These are phyloP conservation scores for Sphecodes monilicornis DNA, from an alignment of 2,888 invertebrate species.

Conservation along the genomic window DNA sequence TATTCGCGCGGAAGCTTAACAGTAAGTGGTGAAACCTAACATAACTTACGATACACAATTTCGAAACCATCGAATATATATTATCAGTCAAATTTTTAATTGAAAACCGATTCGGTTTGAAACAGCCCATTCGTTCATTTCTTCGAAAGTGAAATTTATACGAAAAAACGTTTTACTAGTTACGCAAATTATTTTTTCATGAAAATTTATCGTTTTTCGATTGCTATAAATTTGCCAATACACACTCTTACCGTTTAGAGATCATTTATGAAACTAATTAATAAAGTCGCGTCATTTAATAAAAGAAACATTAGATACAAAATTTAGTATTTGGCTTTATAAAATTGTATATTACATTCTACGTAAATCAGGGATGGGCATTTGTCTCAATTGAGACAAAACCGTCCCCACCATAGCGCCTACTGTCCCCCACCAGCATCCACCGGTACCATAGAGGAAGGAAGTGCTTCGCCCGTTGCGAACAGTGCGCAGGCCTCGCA, in stretches of 20 bases:
- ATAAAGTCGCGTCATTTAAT: not conserved
- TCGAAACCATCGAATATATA: not conserved
- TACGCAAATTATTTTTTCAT: not conserved
- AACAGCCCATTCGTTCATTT: not conserved
- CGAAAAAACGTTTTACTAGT: not conserved
- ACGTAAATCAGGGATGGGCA: too few relatives aligned
- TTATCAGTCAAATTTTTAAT: not conserved
- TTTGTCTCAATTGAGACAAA: too few relatives aligned
- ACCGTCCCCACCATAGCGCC: too few relatives aligned
- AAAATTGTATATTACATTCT: not conserved
- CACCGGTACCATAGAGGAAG: too few relatives aligned
- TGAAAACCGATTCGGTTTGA: not conserved
- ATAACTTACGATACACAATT: not conserved
- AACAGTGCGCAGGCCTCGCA: too few relatives aligned
- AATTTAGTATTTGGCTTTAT: not conserved
- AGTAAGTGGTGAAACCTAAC: not conserved
- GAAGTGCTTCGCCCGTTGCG: too few relatives aligned
- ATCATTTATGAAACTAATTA: not conserved
- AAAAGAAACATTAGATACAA: not conserved
- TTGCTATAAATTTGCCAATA: not conserved
- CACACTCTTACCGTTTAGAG: not conserved
- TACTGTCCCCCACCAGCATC: too few relatives aligned
- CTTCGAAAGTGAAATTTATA: not conserved
- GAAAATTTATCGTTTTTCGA: not conserved
- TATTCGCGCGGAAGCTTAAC: not conserved